Evolutionary conservation across 1,140 invertebrate species (phyloP).

Genomic region (Carposina sasakii): DNA sequence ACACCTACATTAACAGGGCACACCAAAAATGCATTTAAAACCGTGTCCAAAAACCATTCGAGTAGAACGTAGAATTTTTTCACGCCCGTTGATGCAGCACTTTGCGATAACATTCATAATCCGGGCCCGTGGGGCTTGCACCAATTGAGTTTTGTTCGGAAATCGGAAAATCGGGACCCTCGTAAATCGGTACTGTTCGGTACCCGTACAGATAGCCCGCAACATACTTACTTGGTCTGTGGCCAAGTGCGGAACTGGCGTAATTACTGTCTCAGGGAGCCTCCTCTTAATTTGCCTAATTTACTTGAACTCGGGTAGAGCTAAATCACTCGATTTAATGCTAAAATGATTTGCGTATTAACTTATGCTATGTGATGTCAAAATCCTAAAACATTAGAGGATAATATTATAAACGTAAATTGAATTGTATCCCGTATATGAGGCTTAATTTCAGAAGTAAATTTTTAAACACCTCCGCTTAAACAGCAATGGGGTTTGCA

Average conservation of each 20-base stretch:
- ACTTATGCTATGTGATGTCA: too few relatives aligned
- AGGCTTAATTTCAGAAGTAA: too few relatives aligned
- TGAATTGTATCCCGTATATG: too few relatives aligned
- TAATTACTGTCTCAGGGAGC: constrained; percentile 60
- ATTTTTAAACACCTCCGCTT: too few relatives aligned
- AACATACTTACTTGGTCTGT: constrained; percentile 37
- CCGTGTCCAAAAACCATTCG: constrained; percentile 23
- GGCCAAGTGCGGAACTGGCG: constrained; percentile 51
- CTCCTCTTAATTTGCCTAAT: constrained; percentile 65
- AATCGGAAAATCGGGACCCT: constrained; percentile 38
- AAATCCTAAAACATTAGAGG: too few relatives aligned
- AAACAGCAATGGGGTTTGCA: too few relatives aligned
- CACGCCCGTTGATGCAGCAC: constrained; percentile 27
- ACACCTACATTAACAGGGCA: too few relatives aligned
- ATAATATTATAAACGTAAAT: too few relatives aligned
- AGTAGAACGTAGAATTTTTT: constrained; percentile 30
- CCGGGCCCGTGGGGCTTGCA: constrained; percentile 33
- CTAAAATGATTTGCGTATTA: constrained; percentile 43
- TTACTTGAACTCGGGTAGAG: constrained; percentile 45
- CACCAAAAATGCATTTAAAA: too few relatives aligned
- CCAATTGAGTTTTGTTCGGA: constrained; percentile 37
- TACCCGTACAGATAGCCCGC: neutral
- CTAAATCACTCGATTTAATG: constrained; percentile 61
- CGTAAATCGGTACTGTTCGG: constrained; percentile 34
- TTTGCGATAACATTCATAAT: constrained; percentile 54